A percentile compares a stretch with the other conserved stretches of the same genome.
Evolutionary conservation across 2,797 vertebrate genomes (phyloP).

Genomic region (Falco rusticolus): DNA sequence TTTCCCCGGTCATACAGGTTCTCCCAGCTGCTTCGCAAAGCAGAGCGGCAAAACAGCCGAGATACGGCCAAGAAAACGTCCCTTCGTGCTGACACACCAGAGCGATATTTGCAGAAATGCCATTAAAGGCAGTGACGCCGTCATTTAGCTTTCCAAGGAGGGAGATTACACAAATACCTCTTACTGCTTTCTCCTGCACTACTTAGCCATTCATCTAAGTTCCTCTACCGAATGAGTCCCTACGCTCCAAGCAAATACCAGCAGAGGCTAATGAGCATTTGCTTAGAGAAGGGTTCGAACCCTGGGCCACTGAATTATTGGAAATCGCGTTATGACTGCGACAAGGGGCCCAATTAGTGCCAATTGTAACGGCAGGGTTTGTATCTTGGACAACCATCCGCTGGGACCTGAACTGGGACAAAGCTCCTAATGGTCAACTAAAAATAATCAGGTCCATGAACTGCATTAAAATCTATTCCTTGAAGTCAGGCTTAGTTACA

Average conservation of each 20-base stretch:
- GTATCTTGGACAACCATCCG: neutral
- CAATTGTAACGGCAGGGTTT: neutral
- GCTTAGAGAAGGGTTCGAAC: neutral
- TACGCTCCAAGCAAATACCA: neutral
- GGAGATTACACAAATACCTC: neutral
- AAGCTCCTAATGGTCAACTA: neutral
- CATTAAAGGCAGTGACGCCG: neutral
- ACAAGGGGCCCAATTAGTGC: neutral
- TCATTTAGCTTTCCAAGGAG: neutral
- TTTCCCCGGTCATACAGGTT: neutral
- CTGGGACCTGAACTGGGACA: neutral
- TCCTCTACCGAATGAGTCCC: neutral
- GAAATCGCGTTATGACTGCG: rapidly evolving
- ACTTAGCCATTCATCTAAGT: neutral
- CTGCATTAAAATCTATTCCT: neutral
- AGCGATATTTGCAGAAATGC: neutral
- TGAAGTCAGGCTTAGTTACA: neutral
- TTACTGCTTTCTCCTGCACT: neutral
- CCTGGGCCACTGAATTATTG: neutral
- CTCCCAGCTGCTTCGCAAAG: rapidly evolving
- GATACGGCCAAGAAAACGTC: neutral
- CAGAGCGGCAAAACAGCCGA: neutral
- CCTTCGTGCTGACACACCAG: neutral
- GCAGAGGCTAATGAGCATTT: neutral
- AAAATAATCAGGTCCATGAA: neutral